phyloP scores from a whole-genome alignment of 2,888 invertebrate species.

The Phengaris alcon region DNA sequence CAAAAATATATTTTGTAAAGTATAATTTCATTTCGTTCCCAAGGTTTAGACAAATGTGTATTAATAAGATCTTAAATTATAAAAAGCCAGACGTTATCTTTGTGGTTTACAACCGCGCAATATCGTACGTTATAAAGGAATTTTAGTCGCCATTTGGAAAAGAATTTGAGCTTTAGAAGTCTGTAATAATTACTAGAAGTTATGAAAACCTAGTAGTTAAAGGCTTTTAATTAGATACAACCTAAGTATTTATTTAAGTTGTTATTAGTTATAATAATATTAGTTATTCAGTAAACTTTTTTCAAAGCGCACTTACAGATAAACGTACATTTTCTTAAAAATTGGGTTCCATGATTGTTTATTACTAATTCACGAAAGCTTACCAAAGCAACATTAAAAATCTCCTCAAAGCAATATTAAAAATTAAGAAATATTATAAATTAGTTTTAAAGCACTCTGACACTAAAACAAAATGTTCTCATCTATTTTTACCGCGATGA shows the following conservation, averaged over 20 bases:
- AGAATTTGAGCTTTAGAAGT: constrained; percentile 26
- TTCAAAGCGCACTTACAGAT: no score
- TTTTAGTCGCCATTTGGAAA: constrained; percentile 33
- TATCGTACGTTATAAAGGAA: constrained; percentile 36
- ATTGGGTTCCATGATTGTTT: no score
- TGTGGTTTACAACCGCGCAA: constrained; percentile 30
- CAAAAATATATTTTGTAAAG: neutral
- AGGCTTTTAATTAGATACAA: neutral
- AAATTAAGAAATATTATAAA: neutral
- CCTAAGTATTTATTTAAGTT: neutral
- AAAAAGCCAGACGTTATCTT: constrained; percentile 30
- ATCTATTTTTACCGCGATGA: constrained; percentile 29
- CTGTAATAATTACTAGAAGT: neutral
- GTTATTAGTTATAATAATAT: neutral
- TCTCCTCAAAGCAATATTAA: neutral
- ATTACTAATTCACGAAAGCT: neutral
- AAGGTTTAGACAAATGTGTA: constrained; percentile 25
- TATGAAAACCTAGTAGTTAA: neutral
- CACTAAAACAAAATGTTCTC: neutral
- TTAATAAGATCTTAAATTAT: constrained; percentile 25
- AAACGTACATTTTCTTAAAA: no score
- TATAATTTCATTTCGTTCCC: constrained; percentile 9
- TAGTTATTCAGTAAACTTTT: neutral
- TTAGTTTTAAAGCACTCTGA: neutral
- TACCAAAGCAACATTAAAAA: neutral